These are phyloP conservation scores for Labia minor DNA, from an alignment of 2,888 invertebrate species.

Conservation along the genomic window DNA sequence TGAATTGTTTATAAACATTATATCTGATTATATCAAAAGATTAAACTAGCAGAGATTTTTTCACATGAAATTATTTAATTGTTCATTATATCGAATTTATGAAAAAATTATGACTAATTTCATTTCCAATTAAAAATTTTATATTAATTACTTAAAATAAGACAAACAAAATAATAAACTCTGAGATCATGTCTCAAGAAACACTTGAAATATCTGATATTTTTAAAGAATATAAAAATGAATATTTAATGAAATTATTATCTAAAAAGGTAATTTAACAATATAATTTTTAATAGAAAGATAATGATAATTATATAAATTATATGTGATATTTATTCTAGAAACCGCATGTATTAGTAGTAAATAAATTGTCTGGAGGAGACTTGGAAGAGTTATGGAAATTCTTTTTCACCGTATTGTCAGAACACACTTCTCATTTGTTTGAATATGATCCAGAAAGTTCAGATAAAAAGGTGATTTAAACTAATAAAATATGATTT, in stretches of 20 bases:
- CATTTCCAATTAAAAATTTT: not conserved
- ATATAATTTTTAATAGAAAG: not conserved
- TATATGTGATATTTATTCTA: no score
- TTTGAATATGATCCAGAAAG: not conserved
- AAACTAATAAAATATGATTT: not conserved
- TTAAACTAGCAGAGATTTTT: no score
- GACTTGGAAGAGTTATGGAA: not conserved
- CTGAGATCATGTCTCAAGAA: no score
- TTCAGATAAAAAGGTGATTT: not conserved
- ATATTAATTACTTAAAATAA: not conserved
- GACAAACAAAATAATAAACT: not conserved
- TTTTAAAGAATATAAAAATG: not conserved
- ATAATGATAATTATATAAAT: not conserved
- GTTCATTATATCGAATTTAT: not conserved
- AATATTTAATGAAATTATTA: not conserved
- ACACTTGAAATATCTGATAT: not conserved
- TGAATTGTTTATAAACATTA: no score
- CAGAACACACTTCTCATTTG: not conserved
- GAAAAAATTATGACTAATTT: not conserved
- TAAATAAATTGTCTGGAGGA: not conserved
- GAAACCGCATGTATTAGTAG: not conserved
- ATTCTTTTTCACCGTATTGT: not conserved
- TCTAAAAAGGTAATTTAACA: not conserved
- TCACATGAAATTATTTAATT: not conserved
- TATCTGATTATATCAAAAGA: no score